Conservation (phyloP, 1,140 invertebrate genomes). For the Cherax quadricarinatus region DNA sequence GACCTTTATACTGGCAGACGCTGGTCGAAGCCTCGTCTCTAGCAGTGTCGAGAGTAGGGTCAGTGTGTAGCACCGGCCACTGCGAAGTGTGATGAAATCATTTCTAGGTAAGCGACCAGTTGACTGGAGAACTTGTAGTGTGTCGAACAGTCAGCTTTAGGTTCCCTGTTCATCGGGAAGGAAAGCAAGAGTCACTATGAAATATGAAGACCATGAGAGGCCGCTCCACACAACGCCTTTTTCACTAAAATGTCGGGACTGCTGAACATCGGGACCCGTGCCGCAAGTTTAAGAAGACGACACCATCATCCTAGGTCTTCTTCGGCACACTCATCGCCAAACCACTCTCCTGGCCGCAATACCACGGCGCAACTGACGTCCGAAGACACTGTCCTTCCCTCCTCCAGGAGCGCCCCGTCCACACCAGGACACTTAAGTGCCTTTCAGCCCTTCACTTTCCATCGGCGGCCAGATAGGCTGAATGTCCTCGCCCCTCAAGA, state of each 20-base stretch:
- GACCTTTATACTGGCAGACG: background rate
- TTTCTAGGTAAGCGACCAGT: background rate
- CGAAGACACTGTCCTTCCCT: background rate
- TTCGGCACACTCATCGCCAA: constrained; percentile 43
- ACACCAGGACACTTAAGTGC: background rate
- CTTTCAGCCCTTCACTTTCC: background rate
- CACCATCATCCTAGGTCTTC: background rate
- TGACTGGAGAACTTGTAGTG: background rate
- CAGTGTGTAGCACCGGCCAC: background rate
- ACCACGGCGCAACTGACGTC: background rate
- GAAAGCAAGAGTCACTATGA: constrained; percentile 16
- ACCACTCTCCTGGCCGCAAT: constrained; percentile 7
- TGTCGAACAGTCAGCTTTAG: background rate
- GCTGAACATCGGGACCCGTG: constrained; percentile 45
- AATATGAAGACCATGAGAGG: constrained; percentile 4
- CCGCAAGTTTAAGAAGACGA: constrained; percentile 29
- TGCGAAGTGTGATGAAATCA: background rate
- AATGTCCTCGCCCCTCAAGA: constrained; percentile 1
- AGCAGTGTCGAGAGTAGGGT: background rate
- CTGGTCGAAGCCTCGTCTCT: background rate
- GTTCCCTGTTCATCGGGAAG: background rate
- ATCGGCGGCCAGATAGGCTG: background rate
- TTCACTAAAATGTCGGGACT: constrained; percentile 46
- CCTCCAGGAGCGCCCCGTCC: constrained; percentile 27
- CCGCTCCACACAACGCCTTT: background rate